Base-by-base conservation (phyloP, 2,888 invertebrate genomes). In the Drosophila prostipennis region DNA sequence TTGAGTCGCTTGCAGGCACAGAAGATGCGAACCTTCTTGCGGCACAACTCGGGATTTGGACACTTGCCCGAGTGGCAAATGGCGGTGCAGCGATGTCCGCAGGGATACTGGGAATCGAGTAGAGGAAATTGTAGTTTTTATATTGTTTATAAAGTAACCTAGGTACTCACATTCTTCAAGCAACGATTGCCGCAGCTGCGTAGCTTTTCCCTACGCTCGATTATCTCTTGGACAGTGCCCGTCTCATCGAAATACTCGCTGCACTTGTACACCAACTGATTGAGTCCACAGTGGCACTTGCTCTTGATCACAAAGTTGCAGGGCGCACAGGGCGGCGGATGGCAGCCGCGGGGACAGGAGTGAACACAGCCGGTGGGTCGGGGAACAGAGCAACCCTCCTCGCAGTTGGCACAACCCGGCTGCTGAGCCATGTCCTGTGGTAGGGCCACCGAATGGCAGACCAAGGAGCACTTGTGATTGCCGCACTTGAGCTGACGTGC, bases 241-340 rank as follows among this genome's bases (percentile, higher is more conserved):
- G 93, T 93, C 13, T 94, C 92, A 2, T 92, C 90, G 0, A 94
- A 93, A 90, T 96, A 94, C 78, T 96, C 95, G 37, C 92, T 92
- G 89, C 98, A 98, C 34, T 94, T 93, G 57, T 96, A 93, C 82
- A 96, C 96, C 4, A 96, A 92, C 74, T 96, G 95, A 57, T 95
- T 95, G 6, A 97, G 93, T 0, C 95, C 95, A 89, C 98, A 98
- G 90, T 98, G 96, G 80, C 98, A 98, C 37, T 94, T 93, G 52
- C 95, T 90, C 82, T 95, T 93, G 29, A 96, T 93, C 78, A 94
- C 93, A 59, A 94, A 93, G 45, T 93, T 94, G 90, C 98, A 98
- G 0, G 95, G 94, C 0, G 94, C 94, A 88, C 98, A 98, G 0
- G 93, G 92, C 0, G 95, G 95, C 1, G 95, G 94, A 91, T 96